Percentiles rank a stretch among this genome's conserved stretches.
phyloP scores from a whole-genome alignment of 1,140 invertebrate species.

The Drosophila sucinea region DNA sequence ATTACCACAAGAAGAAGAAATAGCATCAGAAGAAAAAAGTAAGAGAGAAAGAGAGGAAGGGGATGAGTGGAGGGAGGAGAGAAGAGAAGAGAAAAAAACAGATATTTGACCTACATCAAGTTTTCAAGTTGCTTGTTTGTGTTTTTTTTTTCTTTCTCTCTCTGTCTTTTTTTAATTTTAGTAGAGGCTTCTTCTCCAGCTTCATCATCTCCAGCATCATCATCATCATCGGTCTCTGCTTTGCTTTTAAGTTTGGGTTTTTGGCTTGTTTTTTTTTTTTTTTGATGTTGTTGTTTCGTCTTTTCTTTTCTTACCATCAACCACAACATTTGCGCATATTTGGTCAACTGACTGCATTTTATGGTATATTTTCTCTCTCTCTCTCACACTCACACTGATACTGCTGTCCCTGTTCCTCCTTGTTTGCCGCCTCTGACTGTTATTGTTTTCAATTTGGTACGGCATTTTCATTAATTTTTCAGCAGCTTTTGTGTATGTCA shows the following conservation, averaged over 20 bases:
- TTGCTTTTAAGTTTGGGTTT: constrained; percentile 31
- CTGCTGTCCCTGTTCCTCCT: not conserved
- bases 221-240: constrained; percentile 45
- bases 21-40: constrained; percentile 25
- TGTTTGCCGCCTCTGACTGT: constrained; percentile 33
- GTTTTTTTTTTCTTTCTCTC: constrained; percentile 54
- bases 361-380: constrained; percentile 14
- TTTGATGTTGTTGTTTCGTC: not conserved
- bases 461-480: constrained; percentile 81
- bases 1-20: constrained; percentile 22
- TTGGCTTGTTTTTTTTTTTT: constrained; percentile 38
- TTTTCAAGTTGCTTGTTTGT: constrained; percentile 80
- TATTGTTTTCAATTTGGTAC: constrained; percentile 79
- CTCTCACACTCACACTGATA: not conserved
- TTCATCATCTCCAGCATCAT: constrained; percentile 29
- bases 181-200: constrained; percentile 34
- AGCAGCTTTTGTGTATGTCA: constrained; percentile 46
- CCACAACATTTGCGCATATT: constrained; percentile 81
- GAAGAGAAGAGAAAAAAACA: not conserved
- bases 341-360: constrained; percentile 79
- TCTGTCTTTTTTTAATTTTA: constrained; percentile 35
- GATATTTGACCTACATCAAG: constrained; percentile 80
- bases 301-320: constrained; percentile 42
- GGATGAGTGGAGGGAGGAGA: not conserved
- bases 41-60: constrained; percentile 1